Base-by-base conservation (phyloP, 2,113 vertebrate species). In the Vimba vimba region DNA sequence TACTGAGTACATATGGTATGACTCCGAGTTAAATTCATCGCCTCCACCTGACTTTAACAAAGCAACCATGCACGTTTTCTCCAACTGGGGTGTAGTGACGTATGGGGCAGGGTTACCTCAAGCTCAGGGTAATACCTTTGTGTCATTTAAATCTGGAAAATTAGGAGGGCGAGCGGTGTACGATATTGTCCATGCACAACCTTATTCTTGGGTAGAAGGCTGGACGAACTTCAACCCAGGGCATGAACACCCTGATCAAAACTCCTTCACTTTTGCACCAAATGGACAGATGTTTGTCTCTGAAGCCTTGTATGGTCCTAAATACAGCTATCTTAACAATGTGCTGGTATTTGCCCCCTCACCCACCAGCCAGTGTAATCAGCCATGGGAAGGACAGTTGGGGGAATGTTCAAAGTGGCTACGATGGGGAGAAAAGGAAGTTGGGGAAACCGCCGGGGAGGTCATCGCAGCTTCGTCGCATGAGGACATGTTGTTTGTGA, bases 51-150 rank as follows among this genome's bases (percentile, higher is more conserved):
- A 91, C 23, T 96, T 96, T 17, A 96, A 95, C 69, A 94, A 90
- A 87, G 92, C 96, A 64, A 95, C 90, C 91, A 95, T 99, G 96
- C 96, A 99, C 11, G 91, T 95, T 36, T 99, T 99, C 92, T 96
- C 98, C 12, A 99, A 99, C 92, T 99, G 98, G 98, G 98, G 98
- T 50, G 97, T 99, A 82, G 96, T 99, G 75, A 99, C 98, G 0
- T 99, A 98, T 0, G 98, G 98, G 21, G 97, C 96, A 9, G 97
- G 97, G 1, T 90, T 98, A 77, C 96, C 97, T 55, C 95, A 87
- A 33, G 92, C 93, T 47, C 97, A 97, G 89, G 90, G 95, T 64
- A 98, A 98, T 84, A 99, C 97, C 4, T 99, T 99, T 92, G 94
- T 99, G 66, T 99, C 97, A 81, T 99, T 99, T 89, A 99, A 99